These are phyloP conservation scores for Cydia amplana DNA, from an alignment of 1,140 invertebrate species.

Conservation along the genomic window DNA sequence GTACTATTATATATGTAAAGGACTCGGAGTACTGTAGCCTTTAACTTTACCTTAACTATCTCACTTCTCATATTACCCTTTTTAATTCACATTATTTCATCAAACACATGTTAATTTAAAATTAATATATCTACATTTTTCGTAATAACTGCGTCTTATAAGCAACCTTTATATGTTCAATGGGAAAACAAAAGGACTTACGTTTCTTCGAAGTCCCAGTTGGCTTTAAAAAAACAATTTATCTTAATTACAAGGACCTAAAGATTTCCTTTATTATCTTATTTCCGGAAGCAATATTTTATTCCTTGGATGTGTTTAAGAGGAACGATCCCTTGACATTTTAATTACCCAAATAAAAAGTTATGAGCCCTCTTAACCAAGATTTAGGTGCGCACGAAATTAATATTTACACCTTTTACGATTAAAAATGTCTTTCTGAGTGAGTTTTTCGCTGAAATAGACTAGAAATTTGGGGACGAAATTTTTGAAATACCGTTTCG, in stretches of 20 bases:
- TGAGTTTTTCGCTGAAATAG: constrained; percentile 40
- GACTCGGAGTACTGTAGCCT: too few species aligned
- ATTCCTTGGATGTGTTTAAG: constrained; percentile 13
- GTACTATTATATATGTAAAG: too few species aligned
- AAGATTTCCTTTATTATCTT: not conserved
- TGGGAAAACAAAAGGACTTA: not conserved
- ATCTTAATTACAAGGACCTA: not conserved
- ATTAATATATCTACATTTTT: too few species aligned
- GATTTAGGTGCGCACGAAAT: constrained; percentile 25
- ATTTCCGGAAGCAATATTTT: constrained; percentile 19
- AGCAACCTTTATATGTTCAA: too few species aligned
- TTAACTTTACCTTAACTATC: too few species aligned
- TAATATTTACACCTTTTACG: constrained; percentile 31
- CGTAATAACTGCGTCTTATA: too few species aligned
- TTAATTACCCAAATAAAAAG: constrained; percentile 31
- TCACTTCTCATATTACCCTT: too few species aligned
- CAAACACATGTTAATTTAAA: too few species aligned
- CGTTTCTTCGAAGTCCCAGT: not conserved
- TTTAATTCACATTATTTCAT: too few species aligned
- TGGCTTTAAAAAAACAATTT: not conserved
- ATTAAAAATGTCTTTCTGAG: constrained; percentile 43
- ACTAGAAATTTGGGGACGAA: constrained; percentile 37
- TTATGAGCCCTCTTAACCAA: constrained; percentile 21
- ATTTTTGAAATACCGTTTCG: constrained; percentile 55
- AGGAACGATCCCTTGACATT: constrained; percentile 26